These are phyloP conservation scores for Phaenicophaeus curvirostris DNA, from an alignment of 2,797 vertebrate species.

Conservation along the genomic window DNA sequence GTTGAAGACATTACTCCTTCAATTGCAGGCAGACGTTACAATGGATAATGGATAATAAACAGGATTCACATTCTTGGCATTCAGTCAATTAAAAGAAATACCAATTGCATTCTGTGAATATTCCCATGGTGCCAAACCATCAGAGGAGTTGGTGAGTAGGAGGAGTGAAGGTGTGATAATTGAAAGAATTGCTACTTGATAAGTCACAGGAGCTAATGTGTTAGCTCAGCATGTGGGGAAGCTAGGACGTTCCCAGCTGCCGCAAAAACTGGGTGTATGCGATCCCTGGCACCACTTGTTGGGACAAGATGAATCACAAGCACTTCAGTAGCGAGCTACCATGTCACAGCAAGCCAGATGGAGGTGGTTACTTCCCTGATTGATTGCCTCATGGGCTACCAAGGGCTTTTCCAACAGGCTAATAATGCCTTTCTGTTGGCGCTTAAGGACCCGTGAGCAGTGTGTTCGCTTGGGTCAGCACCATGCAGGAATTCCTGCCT, in stretches of 20 bases:
- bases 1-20: background rate
- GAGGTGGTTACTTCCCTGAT: conserved; percentile 78
- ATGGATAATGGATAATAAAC: conserved; percentile 49
- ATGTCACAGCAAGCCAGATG: conserved; percentile 78
- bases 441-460: conserved; percentile 9
- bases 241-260: conserved; percentile 75
- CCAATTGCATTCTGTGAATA: conserved; percentile 68
- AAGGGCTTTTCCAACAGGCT: conserved; percentile 73
- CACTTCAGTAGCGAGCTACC: conserved; percentile 70
- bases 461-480: conserved; percentile 59
- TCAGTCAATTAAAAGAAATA: conserved; percentile 73
- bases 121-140: conserved; percentile 70
- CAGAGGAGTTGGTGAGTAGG: conserved; percentile 63
- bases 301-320: conserved; percentile 79
- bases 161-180: conserved; percentile 77
- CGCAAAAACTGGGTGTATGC: conserved; percentile 35
- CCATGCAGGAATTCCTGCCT: background rate
- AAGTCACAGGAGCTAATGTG: conserved; percentile 73
- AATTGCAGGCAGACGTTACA: background rate
- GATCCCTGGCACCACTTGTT: conserved; percentile 72
- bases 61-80: conserved; percentile 56
- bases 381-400: conserved; percentile 76
- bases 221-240: conserved; percentile 69
- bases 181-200: conserved; percentile 77
- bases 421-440: conserved; percentile 72